Conservation (phyloP, 2,797 vertebrate genomes). For the Paguma larvata region DNA sequence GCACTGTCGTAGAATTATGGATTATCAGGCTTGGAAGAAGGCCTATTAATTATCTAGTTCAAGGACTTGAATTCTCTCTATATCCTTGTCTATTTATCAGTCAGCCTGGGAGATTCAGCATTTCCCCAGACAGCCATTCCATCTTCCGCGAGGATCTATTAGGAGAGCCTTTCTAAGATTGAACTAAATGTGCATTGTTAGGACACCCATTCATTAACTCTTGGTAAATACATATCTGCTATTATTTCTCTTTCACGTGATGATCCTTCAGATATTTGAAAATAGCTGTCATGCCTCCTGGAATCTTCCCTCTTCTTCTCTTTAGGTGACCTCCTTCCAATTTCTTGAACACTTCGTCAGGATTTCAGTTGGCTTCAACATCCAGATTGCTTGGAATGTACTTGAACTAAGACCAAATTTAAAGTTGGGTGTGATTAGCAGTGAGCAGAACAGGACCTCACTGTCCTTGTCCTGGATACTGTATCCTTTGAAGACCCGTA, state of each 20-base stretch:
- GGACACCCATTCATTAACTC: background rate
- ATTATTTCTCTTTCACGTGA: background rate
- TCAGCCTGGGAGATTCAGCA: background rate
- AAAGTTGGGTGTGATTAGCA: background rate
- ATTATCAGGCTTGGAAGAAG: slow-evolving; percentile 5
- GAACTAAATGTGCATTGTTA: background rate
- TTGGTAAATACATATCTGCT: background rate
- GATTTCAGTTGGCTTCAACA: background rate
- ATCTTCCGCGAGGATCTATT: slow-evolving; percentile 3
- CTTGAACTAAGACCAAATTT: background rate
- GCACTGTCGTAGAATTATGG: background rate
- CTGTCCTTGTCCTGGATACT: background rate
- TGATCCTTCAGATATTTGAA: background rate
- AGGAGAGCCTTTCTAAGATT: background rate
- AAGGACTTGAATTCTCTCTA: slow-evolving; percentile 39
- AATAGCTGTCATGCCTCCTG: background rate
- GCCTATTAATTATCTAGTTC: slow-evolving; percentile 46
- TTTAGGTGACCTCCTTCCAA: background rate
- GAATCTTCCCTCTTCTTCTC: background rate
- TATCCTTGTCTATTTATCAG: slow-evolving; percentile 40
- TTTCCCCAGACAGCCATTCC: slow-evolving; percentile 41
- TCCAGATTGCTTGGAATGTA: slow-evolving; percentile 8
- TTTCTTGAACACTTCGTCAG: background rate
- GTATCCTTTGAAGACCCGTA: background rate
- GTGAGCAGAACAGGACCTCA: background rate